phyloP scores from a whole-genome alignment of 2,888 invertebrate genomes.

The Synergus japonicus region DNA sequence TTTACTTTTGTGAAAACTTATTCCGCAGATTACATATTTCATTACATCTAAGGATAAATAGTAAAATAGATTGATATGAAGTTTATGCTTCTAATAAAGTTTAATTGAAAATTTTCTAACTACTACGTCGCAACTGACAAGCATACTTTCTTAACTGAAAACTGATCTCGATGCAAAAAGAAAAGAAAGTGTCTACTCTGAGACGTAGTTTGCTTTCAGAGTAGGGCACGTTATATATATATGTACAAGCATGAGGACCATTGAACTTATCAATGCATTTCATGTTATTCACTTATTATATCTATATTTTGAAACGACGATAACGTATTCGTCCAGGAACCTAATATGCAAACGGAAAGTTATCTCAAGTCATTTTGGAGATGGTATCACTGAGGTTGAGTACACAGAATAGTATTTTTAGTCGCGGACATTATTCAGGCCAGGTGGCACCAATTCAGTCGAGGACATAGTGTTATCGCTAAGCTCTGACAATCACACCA shows the following conservation, averaged over 20 bases:
- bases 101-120: neutral
- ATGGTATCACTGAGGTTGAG: constrained; percentile 1
- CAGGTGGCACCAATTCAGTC: constrained; percentile 72
- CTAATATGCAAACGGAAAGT: neutral
- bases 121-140: neutral
- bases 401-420: constrained; percentile 63
- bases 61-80: neutral
- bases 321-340: neutral
- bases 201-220: neutral
- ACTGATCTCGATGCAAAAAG: neutral
- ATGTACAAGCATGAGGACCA: neutral
- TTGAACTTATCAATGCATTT: constrained; percentile 11
- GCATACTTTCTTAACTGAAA: neutral
- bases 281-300: neutral
- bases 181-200: neutral
- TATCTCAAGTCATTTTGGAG: constrained; percentile 5
- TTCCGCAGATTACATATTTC: neutral
- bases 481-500: constrained; percentile 57
- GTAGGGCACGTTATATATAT: neutral
- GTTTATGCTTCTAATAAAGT: neutral
- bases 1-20: neutral
- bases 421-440: constrained; percentile 69
- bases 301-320: neutral
- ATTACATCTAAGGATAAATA: neutral
- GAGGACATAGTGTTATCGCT: constrained; percentile 65